A percentile compares a stretch with the other conserved stretches of the same genome.
phyloP scores from a whole-genome alignment of 2,888 invertebrate species.

The Calameuta filiformis region DNA sequence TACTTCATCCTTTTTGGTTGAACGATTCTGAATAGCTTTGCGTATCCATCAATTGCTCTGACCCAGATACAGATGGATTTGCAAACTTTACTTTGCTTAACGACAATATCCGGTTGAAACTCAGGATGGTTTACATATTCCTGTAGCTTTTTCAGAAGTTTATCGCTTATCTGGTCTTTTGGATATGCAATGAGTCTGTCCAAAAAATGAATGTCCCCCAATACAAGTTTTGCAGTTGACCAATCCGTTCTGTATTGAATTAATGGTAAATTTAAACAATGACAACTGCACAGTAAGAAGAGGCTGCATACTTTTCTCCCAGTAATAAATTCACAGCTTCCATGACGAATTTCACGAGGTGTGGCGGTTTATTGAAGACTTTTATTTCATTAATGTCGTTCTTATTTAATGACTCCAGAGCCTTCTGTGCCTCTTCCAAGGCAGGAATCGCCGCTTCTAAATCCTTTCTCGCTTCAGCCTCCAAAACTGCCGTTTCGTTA shows the following conservation, averaged over 20 bases:
- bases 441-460: slow-evolving; percentile 89
- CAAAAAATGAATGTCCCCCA: slow-evolving; percentile 86
- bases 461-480: slow-evolving; percentile 87
- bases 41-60: slow-evolving; percentile 88
- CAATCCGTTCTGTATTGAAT: slow-evolving; percentile 78
- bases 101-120: slow-evolving; percentile 85
- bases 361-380: slow-evolving; percentile 89
- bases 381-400: slow-evolving; percentile 91
- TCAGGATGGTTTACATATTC: slow-evolving; percentile 86
- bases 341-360: slow-evolving; percentile 89
- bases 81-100: slow-evolving; percentile 88
- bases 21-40: slow-evolving; percentile 86
- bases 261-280: slow-evolving; percentile 4
- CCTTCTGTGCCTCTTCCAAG: slow-evolving; percentile 84
- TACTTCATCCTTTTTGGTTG: slow-evolving; percentile 88
- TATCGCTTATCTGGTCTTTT: slow-evolving; percentile 87
- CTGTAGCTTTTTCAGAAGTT: slow-evolving; percentile 81
- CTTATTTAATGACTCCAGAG: slow-evolving; percentile 87
- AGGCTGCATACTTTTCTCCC: slow-evolving; percentile 75
- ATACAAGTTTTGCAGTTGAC: slow-evolving; percentile 82
- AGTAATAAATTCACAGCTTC: slow-evolving; percentile 90
- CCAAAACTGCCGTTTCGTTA: slow-evolving; percentile 82
- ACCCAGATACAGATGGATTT: slow-evolving; percentile 95
- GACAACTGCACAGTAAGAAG: not conserved
- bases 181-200: slow-evolving; percentile 85